Conservation (phyloP, 2,113 vertebrate species). For the Toxotes jaculatrix region DNA sequence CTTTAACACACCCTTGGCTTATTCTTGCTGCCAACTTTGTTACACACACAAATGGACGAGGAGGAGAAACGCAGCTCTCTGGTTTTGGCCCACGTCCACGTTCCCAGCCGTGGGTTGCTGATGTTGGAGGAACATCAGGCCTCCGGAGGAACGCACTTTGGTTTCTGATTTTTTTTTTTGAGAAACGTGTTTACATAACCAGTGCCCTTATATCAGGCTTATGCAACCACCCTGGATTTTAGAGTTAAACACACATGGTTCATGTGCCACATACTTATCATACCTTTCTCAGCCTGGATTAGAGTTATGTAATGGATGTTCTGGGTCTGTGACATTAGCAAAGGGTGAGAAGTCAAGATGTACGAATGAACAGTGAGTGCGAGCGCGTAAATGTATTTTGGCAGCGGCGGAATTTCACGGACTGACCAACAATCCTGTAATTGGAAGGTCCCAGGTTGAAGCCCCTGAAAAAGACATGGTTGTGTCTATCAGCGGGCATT, state of each 20-base stretch:
- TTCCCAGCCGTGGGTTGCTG: conserved; percentile 39
- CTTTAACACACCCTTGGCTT: not conserved
- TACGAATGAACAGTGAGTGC: not conserved
- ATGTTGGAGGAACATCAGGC: conserved; percentile 43
- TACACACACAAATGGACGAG: not conserved
- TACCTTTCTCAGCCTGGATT: conserved; percentile 5
- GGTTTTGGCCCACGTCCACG: conserved; percentile 1
- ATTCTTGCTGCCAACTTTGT: conserved; percentile 21
- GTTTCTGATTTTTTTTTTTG: conserved; percentile 17
- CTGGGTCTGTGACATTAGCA: not conserved
- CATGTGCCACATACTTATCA: conserved; percentile 6
- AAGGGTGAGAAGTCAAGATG: not conserved
- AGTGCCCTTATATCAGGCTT: conserved; percentile 16
- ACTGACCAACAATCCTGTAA: not conserved
- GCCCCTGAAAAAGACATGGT: not conserved
- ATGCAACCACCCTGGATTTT: not conserved
- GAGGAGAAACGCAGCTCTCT: not conserved
- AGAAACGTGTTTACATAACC: conserved; percentile 43
- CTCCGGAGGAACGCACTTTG: conserved; percentile 16
- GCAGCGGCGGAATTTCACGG: not conserved
- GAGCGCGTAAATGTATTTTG: not conserved
- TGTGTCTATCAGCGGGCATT: too few species aligned
- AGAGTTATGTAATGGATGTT: not conserved
- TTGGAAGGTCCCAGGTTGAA: not conserved
- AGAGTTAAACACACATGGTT: conserved; percentile 10